A percentile compares a stretch with the other conserved stretches of the same genome.
Evolutionary conservation across 2,888 invertebrate species (phyloP).

Genomic region (Antitype chi): DNA sequence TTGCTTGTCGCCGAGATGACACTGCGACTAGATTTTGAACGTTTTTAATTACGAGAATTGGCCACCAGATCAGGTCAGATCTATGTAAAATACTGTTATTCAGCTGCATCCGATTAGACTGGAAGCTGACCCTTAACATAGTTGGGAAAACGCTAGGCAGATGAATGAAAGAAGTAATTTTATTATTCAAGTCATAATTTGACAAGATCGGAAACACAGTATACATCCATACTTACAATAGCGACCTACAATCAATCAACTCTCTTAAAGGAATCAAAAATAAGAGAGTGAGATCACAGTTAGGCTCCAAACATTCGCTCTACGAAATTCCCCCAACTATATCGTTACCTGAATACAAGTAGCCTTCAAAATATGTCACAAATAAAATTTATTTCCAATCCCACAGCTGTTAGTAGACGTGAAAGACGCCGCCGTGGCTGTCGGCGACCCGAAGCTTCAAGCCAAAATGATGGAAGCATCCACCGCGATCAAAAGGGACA

Average conservation of each 20-base stretch:
- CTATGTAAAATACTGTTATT: no score
- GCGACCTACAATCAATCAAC: neutral
- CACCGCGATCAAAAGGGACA: slow-evolving; percentile 98
- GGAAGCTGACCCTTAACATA: no score
- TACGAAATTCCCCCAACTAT: neutral
- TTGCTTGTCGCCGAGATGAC: no score
- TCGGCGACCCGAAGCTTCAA: slow-evolving; percentile 97
- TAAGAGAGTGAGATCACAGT: neutral
- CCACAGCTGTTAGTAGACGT: slow-evolving; percentile 92
- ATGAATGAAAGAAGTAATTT: neutral
- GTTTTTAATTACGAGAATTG: no score
- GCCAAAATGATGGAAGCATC: slow-evolving; percentile 99
- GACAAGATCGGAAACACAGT: neutral
- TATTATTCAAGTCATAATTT: neutral
- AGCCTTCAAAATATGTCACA: neutral
- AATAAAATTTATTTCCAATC: neutral
- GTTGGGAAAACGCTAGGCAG: no score
- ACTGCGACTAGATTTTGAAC: no score
- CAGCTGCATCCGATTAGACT: no score
- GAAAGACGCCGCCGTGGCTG: slow-evolving; percentile 97
- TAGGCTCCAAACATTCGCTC: neutral
- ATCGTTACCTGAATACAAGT: neutral
- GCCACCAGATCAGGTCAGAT: no score
- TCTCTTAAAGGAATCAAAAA: neutral
- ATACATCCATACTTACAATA: neutral